Conservation (phyloP, 2,888 invertebrate genomes). For the Drosophila subsilvestris region DNA sequence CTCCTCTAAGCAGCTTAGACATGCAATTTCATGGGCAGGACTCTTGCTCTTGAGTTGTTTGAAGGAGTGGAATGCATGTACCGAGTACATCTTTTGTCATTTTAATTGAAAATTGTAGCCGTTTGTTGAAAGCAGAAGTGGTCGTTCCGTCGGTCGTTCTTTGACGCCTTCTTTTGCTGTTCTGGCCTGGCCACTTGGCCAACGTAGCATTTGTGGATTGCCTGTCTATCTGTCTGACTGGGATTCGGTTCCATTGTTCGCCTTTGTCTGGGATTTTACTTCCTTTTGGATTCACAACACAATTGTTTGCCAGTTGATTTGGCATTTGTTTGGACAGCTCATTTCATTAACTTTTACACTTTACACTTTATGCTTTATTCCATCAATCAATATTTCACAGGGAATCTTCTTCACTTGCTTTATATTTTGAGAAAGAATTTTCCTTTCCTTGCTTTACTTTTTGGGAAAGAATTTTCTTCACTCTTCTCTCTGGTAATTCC, state of each 20-base stretch:
- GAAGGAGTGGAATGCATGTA: neutral
- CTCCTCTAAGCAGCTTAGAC: constrained; percentile 5
- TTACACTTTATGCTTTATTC: constrained; percentile 7
- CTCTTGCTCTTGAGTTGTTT: constrained; percentile 10
- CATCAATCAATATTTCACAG: neutral
- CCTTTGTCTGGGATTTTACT: constrained; percentile 24
- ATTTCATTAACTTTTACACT: constrained; percentile 32
- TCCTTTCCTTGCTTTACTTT: neutral
- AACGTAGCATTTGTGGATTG: constrained; percentile 29
- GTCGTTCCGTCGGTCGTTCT: neutral
- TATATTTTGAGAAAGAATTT: neutral
- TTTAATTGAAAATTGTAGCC: constrained; percentile 70
- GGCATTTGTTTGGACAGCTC: constrained; percentile 46
- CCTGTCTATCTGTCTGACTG: constrained; percentile 16
- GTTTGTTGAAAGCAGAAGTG: constrained; percentile 4
- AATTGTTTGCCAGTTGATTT: constrained; percentile 53
- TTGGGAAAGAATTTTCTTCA: no score
- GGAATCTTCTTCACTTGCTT: no score
- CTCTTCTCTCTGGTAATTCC: neutral
- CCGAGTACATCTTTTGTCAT: constrained; percentile 57
- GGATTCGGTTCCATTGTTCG: constrained; percentile 28
- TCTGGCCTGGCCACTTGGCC: constrained; percentile 18
- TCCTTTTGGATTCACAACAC: constrained; percentile 21
- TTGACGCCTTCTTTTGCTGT: constrained; percentile 15
- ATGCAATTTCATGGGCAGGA: constrained; percentile 16